Percentiles rank a stretch among this genome's conserved stretches.
These are phyloP conservation scores for Nycticebus coucang DNA, from an alignment of 2,113 vertebrate genomes.

Conservation along the genomic window DNA sequence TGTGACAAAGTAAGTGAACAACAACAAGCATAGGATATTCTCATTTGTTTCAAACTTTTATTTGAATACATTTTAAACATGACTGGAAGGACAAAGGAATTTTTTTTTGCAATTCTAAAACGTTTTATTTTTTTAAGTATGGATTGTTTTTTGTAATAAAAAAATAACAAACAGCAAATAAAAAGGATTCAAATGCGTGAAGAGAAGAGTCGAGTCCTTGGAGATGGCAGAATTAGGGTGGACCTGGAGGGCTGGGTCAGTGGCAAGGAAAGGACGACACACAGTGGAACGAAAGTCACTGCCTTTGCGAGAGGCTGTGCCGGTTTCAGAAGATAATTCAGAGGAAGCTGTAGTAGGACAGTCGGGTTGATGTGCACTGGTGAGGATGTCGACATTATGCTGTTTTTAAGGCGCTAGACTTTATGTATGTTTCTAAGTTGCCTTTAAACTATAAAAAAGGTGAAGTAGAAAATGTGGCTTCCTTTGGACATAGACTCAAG, in stretches of 20 bases:
- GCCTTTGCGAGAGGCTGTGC: not conserved
- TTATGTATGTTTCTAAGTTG: slow-evolving; percentile 33
- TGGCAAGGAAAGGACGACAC: not conserved
- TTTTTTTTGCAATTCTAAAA: not conserved
- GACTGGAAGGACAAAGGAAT: not conserved
- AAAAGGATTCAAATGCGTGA: slow-evolving; percentile 7
- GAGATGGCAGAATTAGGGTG: not conserved
- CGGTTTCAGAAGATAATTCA: not conserved
- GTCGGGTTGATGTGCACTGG: not conserved
- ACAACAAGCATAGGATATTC: not conserved
- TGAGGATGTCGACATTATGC: not conserved
- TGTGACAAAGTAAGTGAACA: not conserved
- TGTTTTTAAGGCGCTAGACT: not conserved
- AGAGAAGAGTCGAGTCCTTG: not conserved
- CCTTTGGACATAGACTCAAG: not conserved
- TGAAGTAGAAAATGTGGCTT: slow-evolving; percentile 23
- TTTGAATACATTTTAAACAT: not conserved
- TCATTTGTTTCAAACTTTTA: not conserved
- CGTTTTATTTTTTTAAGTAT: not conserved
- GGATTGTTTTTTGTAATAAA: not conserved
- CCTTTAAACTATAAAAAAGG: slow-evolving; percentile 32
- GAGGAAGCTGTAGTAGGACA: not conserved
- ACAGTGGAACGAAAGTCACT: not conserved
- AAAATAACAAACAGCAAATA: slow-evolving; percentile 22
- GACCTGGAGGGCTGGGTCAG: not conserved